Conservation (phyloP, 1,140 invertebrate genomes). For the fruit fly (Drosophila melanogaster) region DNA sequence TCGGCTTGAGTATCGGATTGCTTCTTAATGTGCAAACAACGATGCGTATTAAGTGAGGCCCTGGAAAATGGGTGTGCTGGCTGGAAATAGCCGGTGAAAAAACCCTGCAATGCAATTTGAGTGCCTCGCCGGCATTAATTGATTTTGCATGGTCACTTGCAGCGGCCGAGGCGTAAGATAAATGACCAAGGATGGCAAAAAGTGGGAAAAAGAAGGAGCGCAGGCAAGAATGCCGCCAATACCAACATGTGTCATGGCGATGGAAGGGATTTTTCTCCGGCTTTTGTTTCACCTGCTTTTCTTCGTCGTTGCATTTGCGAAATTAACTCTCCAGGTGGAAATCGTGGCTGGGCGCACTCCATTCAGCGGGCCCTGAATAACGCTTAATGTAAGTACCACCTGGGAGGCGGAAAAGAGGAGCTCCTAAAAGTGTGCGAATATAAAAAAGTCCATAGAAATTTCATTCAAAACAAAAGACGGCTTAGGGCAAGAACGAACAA, state of each 20-base stretch:
- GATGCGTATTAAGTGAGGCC: constrained; percentile 52
- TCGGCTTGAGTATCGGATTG: constrained; percentile 39
- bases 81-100: constrained; percentile 3
- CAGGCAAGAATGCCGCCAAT: constrained; percentile 3
- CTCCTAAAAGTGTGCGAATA: constrained; percentile 49
- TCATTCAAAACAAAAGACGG: constrained; percentile 57
- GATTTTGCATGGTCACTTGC: constrained; percentile 71
- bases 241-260: constrained; percentile 20
- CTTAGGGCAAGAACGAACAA: constrained; percentile 17
- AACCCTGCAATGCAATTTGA: constrained; percentile 46
- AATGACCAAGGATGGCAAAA: constrained; percentile 28
- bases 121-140: constrained; percentile 55
- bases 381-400: constrained; percentile 55
- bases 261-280: not conserved
- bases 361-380: constrained; percentile 46
- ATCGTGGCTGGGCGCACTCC: not conserved
- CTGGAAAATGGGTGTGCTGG: constrained; percentile 4
- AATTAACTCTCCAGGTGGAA: constrained; percentile 59
- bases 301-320: constrained; percentile 51
- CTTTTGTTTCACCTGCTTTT: constrained; percentile 10
- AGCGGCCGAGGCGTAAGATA: constrained; percentile 41
- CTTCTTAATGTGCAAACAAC: constrained; percentile 62
- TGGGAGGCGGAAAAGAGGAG: constrained; percentile 6
- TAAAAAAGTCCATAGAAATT: constrained; percentile 58
- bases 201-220: not conserved